Evolutionary conservation across 2,113 vertebrate species (phyloP).

Genomic region (Hemiprocne comata): DNA sequence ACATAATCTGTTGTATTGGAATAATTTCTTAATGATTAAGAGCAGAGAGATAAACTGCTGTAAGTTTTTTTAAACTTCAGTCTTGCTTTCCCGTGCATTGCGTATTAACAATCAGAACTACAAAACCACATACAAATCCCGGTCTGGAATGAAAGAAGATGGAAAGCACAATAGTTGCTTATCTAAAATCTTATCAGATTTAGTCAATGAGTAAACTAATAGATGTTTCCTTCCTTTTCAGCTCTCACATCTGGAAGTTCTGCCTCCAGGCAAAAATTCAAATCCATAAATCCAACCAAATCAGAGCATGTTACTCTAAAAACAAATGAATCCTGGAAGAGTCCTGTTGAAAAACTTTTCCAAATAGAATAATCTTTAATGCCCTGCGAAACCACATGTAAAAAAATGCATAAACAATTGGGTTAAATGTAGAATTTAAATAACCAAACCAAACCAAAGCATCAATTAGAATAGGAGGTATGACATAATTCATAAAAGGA

Average conservation of each 20-base stretch:
- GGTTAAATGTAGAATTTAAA: slow-evolving; percentile 85
- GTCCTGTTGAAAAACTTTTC: slow-evolving; percentile 77
- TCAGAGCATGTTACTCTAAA: slow-evolving; percentile 45
- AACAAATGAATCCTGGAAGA: slow-evolving; percentile 76
- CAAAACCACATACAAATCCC: not conserved
- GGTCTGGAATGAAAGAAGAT: not conserved
- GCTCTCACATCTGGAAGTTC: not conserved
- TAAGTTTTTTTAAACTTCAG: not conserved
- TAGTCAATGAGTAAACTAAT: not conserved
- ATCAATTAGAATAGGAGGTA: slow-evolving; percentile 74
- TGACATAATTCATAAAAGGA: slow-evolving; percentile 76
- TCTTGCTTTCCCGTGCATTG: not conserved
- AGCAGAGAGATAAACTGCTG: not conserved
- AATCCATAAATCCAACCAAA: not conserved
- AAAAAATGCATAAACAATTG: slow-evolving; percentile 85
- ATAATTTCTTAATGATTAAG: not conserved
- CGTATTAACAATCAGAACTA: not conserved
- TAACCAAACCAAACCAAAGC: slow-evolving; percentile 83
- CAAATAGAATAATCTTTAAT: slow-evolving; percentile 79
- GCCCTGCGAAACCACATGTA: slow-evolving; percentile 84
- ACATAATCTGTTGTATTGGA: not conserved
- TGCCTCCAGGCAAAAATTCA: not conserved
- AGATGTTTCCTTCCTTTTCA: not conserved
- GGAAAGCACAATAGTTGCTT: not conserved
- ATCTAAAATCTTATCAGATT: not conserved